Evolutionary conservation across 2,797 vertebrate species (phyloP), one percentile per base, ranked within the genome.

Genomic region (Selene dorsalis): DNA sequence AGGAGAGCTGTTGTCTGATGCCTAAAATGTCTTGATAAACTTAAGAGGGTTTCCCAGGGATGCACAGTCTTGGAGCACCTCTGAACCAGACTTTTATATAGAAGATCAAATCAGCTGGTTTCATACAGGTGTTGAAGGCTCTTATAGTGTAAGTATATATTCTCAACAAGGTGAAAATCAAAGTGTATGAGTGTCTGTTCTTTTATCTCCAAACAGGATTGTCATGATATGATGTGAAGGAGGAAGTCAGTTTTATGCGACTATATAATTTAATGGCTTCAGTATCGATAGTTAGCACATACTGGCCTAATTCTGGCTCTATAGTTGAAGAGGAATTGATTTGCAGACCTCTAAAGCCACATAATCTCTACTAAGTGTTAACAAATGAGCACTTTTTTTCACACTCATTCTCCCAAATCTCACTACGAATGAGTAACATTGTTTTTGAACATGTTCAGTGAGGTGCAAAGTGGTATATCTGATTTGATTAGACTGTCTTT

Each of bases 391-490:
- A n/a, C n/a, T n/a, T n/a, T n/a, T 28, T 28, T 62, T 20, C 48
- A 53, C 17, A 55, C 67, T 57, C 13, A 64, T 13, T 69, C 13
- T n/a, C 12, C n/a, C n/a, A n/a, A n/a, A n/a, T n/a, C n/a, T n/a
- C n/a, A n/a, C n/a, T n/a, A n/a, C n/a, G n/a, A n/a, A n/a, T 11
- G 17, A 9, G 28, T 26, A 11, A 13, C 24, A n/a, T 10, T 32
- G 13, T 17, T 48, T 53, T 47, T 32, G 4, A 53, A 22, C 16
- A 69, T n/a, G 24, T 70, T 57, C 35, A 57, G 16, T 28, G n/a
- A 50, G 17, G 13, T 43, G 30, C 32, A 70, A 50, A 77, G 67
- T 30, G 69, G 18, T 26, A 65, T 43, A 12, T 59, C 52, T 11
- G 35, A 18, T 55, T 69, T 2, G 4, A 50, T 77, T 71, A 32